Evolutionary conservation across 2,113 vertebrate species (phyloP).

Genomic region (Chaetodon auriga): DNA sequence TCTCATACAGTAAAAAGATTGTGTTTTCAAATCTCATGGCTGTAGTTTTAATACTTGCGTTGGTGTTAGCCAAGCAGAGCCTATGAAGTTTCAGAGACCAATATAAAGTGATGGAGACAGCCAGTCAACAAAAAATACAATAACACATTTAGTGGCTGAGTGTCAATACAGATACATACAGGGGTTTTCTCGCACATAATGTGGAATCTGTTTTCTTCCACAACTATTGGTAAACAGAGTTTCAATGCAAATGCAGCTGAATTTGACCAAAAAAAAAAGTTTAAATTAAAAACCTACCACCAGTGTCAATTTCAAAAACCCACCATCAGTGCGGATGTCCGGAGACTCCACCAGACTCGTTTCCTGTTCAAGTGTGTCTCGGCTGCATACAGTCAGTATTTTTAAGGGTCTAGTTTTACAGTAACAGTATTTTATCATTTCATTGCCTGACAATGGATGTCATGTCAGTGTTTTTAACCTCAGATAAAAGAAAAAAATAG

Average conservation of each 20-base stretch:
- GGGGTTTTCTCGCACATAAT: not conserved
- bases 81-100: not conserved
- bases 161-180: not conserved
- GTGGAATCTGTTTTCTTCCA: not conserved
- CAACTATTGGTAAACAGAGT: not conserved
- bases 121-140: not conserved
- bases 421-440: constrained; percentile 92
- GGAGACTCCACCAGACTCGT: constrained; percentile 71
- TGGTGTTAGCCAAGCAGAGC: not conserved
- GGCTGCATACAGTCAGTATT: constrained; percentile 82
- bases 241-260: constrained; percentile 41
- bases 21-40: not conserved
- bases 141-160: not conserved
- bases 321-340: not conserved
- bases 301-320: not conserved
- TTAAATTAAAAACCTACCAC: not conserved
- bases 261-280: constrained; percentile 14
- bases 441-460: constrained; percentile 93
- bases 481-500: constrained; percentile 86
- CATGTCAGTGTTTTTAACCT: constrained; percentile 91
- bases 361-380: constrained; percentile 88
- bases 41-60: not conserved
- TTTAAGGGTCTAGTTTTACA: constrained; percentile 92
- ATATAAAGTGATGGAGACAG: not conserved
- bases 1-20: too few species aligned